Conservation (phyloP, 1,140 invertebrate genomes). For the Mactra quadrangularis region DNA sequence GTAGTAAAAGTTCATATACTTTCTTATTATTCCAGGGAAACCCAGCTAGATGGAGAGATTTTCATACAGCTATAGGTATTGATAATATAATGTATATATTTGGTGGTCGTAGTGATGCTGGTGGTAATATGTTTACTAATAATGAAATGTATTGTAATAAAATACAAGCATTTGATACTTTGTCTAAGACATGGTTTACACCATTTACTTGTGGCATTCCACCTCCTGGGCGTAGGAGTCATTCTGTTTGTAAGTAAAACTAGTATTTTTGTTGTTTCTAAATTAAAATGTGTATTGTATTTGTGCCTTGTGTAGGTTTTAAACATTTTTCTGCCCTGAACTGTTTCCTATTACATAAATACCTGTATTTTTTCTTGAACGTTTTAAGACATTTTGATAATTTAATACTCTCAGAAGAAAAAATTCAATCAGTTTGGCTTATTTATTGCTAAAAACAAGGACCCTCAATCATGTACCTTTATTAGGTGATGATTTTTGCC, state of each 20-base stretch:
- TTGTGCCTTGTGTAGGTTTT: too few species aligned
- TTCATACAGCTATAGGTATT: constrained; percentile 92
- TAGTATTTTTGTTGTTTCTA: neutral
- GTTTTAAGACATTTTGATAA: too few species aligned
- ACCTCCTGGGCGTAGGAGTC: constrained; percentile 91
- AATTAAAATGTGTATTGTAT: too few species aligned
- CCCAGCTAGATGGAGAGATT: constrained; percentile 91
- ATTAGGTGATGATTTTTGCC: too few species aligned
- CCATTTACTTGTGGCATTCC: constrained; percentile 85
- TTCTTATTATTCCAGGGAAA: constrained; percentile 81
- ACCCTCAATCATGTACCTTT: too few species aligned
- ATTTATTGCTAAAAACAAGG: too few species aligned
- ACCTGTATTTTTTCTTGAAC: too few species aligned
- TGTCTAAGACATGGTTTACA: constrained; percentile 87
- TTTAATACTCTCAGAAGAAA: too few species aligned
- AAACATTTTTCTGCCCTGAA: too few species aligned
- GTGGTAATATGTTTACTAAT: constrained; percentile 87
- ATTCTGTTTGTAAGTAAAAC: constrained; percentile 91
- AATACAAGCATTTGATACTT: constrained; percentile 90
- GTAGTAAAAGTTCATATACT: too few species aligned
- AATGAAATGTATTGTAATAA: constrained; percentile 91
- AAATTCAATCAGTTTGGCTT: too few species aligned
- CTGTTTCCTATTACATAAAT: too few species aligned
- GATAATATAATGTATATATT: constrained; percentile 92
- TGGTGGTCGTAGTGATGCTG: constrained; percentile 90